phyloP scores from a whole-genome alignment of 2,113 vertebrate species.

The Zosterops lateralis region DNA sequence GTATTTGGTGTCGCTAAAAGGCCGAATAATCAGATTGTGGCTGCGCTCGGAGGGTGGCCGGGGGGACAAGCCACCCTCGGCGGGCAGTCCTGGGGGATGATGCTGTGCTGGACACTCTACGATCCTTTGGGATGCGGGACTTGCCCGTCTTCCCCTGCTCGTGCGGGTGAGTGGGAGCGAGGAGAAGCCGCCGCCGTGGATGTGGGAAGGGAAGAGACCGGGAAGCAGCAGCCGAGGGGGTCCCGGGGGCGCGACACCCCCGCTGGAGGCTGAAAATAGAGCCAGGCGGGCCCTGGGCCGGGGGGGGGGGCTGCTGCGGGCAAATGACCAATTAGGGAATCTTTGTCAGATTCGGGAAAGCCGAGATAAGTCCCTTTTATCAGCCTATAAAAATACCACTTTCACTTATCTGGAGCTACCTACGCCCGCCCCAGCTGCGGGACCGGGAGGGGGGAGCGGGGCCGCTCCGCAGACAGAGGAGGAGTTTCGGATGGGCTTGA shows the following conservation, averaged over 20 bases:
- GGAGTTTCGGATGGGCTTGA: neutral
- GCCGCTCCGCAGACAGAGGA: neutral
- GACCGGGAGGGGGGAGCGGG: neutral
- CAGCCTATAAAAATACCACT: conserved; percentile 78
- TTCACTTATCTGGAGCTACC: conserved; percentile 71
- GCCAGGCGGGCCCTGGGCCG: neutral
- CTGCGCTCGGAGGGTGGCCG: neutral
- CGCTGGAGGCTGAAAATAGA: conserved; percentile 23
- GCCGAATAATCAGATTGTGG: no score
- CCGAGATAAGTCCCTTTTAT: conserved; percentile 74
- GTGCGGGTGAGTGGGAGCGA: rapidly evolving
- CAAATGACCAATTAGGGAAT: conserved; percentile 67
- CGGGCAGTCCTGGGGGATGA: rapidly evolving
- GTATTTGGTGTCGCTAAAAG: rapidly evolving
- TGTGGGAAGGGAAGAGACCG: neutral
- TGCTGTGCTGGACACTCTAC: rapidly evolving
- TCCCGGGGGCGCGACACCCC: neutral
- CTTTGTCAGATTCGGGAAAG: conserved; percentile 58
- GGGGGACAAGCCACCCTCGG: rapidly evolving
- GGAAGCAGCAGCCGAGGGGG: neutral
- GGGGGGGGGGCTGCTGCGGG: neutral
- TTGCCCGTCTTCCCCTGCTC: rapidly evolving
- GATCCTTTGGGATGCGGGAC: rapidly evolving
- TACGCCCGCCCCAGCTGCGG: conserved; percentile 55
- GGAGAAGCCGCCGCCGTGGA: rapidly evolving